Evolutionary conservation across 1,140 invertebrate species (phyloP), one percentile per base, ranked within the genome.

Genomic region (Musca vetustissima): DNA sequence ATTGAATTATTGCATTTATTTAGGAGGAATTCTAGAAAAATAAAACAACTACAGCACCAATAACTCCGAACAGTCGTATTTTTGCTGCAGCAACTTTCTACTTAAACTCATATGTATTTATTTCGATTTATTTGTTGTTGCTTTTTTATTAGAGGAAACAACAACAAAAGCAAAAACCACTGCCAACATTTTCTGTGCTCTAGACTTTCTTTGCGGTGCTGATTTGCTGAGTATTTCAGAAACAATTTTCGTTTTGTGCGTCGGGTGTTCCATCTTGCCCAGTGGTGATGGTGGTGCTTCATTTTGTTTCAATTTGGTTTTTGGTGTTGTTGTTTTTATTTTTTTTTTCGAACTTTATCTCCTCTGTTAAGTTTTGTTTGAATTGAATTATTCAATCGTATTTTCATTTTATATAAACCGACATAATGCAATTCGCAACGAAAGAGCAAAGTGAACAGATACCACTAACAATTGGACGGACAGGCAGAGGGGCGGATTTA

Each of bases 341-440:
- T 52, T 19, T 52, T 59, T 59, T 3, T 3, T 32, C 28, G 28
- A 28, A 28, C 25, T 59, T 59, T 7, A 59, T 32, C 55, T 59
- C 32, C 14, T 59, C 55, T 32, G 55, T 59, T 59, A 59, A 59
- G 55, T 59, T 32, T 59, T 59, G 24, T 32, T 59, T 28, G 55
- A 59, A 59, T 59, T 59, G 55, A 59, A 59, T 59, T 59, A 59
- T 59, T 59, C 55, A 59, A 59, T 59, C 25, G 55, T 32, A 59
- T 59, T 59, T 59, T 59, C 17, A 59, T 59, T 59, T 59, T 32
- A 32, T 19, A 59, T 17, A 32, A 59, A 59, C 25, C 17, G 25
- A 59, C 55, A 19, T 59, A 59, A 59, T 59, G 25, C 25, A 28
- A 32, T 59, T 32, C 21, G 21, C 6, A 21, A 13, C 17, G 28